Evolutionary conservation across 92 coral and sea anemone genomes (phyloP), one percentile per base, ranked within the genome.

Genomic region (Zoanthus sociatus): DNA sequence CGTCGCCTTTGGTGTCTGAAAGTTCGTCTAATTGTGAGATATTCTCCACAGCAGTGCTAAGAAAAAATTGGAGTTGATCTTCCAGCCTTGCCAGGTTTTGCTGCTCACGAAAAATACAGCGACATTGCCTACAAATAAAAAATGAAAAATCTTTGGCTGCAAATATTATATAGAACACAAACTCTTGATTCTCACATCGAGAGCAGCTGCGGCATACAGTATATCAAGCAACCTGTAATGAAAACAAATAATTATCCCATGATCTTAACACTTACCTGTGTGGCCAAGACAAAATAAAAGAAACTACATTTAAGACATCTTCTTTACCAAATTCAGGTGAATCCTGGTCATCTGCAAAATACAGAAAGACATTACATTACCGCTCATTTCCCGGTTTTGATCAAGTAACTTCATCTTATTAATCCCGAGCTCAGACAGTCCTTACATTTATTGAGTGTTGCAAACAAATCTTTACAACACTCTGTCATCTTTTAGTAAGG

Each of bases 381-480:
- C 30, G 33, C 10, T 44, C 58, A 83, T 47, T 78, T 44, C 30
- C 46, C 70, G 30, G 16, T 61, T 9, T 69, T 9, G 15, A 30
- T 32, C 26, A 63, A 63, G 69, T 63, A 63, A 9, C 30, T 7
- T n/a, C 6, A 18, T 63, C 26, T 26, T 26, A 17, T 3, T 17
- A 63, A 63, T 8, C 32, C 69, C 69, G 30, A 9, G 30, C 30
- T 63, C 69, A 16, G 31, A 63, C 21, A 31, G 46, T 15, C 54
- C 98, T 92, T 88, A 95, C 99, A 93, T 88, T 95, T 97, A 74
- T 95, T 98, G 73, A 95, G 91, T 50, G 97, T 92, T 84, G 90
- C 67, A 85, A 97, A 91, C 79, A 97, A 89, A 48, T 97, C 99
- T 75, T 94, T 93, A 91, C 99, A 97, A 83, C 99, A 97, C 77